phyloP scores from a whole-genome alignment of 2,113 vertebrate genomes.

The Sinocyclocheilus grahami region DNA sequence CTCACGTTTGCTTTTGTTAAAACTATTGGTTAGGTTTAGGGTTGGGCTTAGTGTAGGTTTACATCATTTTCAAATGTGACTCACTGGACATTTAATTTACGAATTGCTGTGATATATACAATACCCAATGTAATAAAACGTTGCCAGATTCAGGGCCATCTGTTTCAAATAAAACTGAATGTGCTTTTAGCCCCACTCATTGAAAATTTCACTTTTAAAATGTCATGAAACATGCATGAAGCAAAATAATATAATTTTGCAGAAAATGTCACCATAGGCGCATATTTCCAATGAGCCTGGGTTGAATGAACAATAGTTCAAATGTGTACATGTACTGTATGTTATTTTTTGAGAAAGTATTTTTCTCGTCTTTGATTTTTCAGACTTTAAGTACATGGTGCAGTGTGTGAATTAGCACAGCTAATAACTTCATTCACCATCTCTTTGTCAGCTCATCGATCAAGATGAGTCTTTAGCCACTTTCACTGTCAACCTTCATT shows the following conservation, averaged over 20 bases:
- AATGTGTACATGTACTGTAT: no score
- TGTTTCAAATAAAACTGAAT: not conserved
- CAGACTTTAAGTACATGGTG: no score
- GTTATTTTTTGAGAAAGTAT: not conserved
- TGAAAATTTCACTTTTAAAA: no score
- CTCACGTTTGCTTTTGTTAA: not conserved
- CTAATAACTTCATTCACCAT: constrained; percentile 3
- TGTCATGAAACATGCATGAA: no score
- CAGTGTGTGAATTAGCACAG: constrained; percentile 28
- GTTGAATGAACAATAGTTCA: no score
- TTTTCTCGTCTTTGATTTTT: not conserved
- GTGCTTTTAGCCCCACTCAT: not conserved
- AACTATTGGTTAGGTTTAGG: not conserved
- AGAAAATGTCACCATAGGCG: no score
- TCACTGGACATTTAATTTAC: not conserved
- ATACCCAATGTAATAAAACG: not conserved
- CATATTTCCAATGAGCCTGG: no score
- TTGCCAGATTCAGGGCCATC: not conserved
- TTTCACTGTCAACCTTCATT: constrained; percentile 19
- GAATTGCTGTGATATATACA: not conserved
- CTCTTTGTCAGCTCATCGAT: constrained; percentile 35
- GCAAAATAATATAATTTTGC: no score
- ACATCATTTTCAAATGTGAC: not conserved
- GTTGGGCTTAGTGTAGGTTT: not conserved
- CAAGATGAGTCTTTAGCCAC: not conserved